Evolutionary conservation across 1,140 invertebrate species (phyloP), one percentile per base, ranked within the genome.

Genomic region (Solenopsis invicta): DNA sequence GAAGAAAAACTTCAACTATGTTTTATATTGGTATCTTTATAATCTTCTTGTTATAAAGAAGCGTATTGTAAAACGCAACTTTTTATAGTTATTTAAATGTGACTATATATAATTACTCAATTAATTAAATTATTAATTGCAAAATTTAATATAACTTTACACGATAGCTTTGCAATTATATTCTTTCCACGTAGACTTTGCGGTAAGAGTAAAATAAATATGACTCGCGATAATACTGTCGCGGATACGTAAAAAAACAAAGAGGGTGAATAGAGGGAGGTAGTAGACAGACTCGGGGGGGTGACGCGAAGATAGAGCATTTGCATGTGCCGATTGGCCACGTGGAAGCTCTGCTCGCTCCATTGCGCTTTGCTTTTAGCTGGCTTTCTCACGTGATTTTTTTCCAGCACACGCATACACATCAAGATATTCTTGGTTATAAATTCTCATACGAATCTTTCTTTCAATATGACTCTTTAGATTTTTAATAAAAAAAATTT

Each of bases 301-400:
- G 89, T 85, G 87, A 78, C 64, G 71, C 66, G 77, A 62, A 66
- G 81, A 89, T 80, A 92, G 90, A 95, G 94, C 94, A 95, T 95
- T 95, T 95, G 94, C 94, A 93, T 95, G 94, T 95, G 94, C 82
- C 89, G 94, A 94, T 94, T 94, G 91, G 67, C 90, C 91, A 92
- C 87, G 93, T 91, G 94, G 92, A 93, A 94, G 87, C 61, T 88
- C 66, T 88, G 76, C 66, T 87, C 87, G 87, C 89, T 87, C 88
- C 93, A 91, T 91, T 90, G 91, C 91, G 78, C 88, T 93, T 91
- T 89, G 78, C 88, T 92, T 91, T 93, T 91, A 89, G 76, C 50
- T 29, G 61, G 18, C 66, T 85, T 34, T 82, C 56, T 54, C 71
- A 50, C 67, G 29, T 71, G 66, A 71, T 75, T 86, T 84, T 75